Base-by-base conservation (phyloP, 2,888 invertebrate species). In the Lasius fuliginosus region DNA sequence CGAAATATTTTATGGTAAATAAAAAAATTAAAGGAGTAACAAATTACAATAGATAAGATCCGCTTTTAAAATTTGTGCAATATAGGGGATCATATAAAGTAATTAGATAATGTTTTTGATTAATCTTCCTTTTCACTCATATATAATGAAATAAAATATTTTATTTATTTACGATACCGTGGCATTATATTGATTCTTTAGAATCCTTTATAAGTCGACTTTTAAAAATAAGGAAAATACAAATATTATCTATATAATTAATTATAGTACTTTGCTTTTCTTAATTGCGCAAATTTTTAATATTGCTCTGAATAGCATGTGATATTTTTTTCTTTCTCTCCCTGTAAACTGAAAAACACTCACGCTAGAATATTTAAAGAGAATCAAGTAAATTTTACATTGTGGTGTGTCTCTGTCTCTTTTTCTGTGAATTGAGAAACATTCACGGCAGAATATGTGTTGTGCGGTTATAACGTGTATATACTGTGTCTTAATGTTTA, bases 401-500 rank as follows among this genome's bases (percentile, higher is more conserved):
- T 40, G 18, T 33, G n/a, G 5, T 33, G 5, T 53, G 11, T 79
- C 15, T 76, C 27, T 53, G n/a, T 56, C 18, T 4, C n/a, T 68
- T 15, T 68, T 27, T 40, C n/a, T 60, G n/a, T 23, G n/a, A 79
- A 42, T 60, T 46, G 60, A 33, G 23, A 73, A 46, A 42, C 42
- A 30, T 1, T 40, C 15, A 36, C 36, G 23, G 27, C 23, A 36
- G 23, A 81, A 75, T 81, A 77, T 30, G 69, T n/a, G 36, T 33
- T 62, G 53, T 18, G 30, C 62, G 64, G 30, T 76, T 58, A 18
- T 53, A 42, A 18, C 82, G 18, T 49, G 33, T 73, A 75, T 58
- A 60, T 36, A 73, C 27, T 68, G 42, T 88, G 85, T 84, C 85
- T 56, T 40, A 84, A 71, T 89, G 73, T 89, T 89, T 88, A 90